phyloP scores from a whole-genome alignment of 2,113 vertebrate species.

The Todiramphus saurophagus region DNA sequence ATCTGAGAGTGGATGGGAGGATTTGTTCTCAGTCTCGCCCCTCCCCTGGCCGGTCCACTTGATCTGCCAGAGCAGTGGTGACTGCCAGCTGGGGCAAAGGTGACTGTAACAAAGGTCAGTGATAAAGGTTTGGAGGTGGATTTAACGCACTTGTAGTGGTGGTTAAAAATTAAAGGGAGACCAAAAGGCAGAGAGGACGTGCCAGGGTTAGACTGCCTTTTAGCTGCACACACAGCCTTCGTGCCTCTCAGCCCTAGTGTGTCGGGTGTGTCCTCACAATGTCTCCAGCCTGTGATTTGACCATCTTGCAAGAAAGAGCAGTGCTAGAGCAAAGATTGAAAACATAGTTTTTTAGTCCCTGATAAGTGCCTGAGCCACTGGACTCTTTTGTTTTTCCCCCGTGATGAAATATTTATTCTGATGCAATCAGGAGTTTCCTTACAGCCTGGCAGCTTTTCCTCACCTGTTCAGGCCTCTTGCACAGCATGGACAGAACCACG shows the following conservation, averaged over 20 bases:
- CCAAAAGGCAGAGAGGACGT: not conserved
- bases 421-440: not conserved
- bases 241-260: not conserved
- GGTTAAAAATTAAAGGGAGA: constrained; percentile 5
- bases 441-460: not conserved
- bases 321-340: not conserved
- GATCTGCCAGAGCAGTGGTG: not conserved
- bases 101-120: constrained; percentile 75
- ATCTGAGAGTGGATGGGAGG: not conserved
- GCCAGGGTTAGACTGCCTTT: not conserved
- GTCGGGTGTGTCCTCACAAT: not conserved
- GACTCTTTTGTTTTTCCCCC: not conserved
- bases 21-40: not conserved
- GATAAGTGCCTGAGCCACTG: not conserved
- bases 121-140: not conserved
- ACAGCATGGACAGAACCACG: not conserved
- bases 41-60: constrained; percentile 28
- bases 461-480: not conserved
- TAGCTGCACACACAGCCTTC: not conserved
- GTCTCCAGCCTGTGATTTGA: not conserved
- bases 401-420: not conserved
- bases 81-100: constrained; percentile 56
- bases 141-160: not conserved
- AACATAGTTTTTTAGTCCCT: not conserved
- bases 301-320: not conserved